These are phyloP conservation scores for Petaurus breviceps DNA, from an alignment of 2,113 vertebrate species.

Conservation along the genomic window DNA sequence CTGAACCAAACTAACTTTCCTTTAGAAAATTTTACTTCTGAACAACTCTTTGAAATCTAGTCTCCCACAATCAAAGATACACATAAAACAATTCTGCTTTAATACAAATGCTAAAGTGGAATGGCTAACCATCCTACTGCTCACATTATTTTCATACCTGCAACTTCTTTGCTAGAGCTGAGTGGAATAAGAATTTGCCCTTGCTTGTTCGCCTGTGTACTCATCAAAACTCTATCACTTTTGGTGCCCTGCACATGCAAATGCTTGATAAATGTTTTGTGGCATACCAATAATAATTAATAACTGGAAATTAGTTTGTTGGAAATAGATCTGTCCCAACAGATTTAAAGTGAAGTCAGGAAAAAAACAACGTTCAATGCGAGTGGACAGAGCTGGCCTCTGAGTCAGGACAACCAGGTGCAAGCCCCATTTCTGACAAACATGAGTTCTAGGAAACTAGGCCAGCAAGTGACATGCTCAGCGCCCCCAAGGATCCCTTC, in stretches of 20 bases:
- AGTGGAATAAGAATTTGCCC: background rate
- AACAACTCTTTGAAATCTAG: background rate
- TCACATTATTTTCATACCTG: background rate
- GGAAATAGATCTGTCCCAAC: background rate
- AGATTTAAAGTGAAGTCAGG: background rate
- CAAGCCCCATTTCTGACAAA: background rate
- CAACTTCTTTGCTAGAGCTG: background rate
- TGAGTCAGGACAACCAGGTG: background rate
- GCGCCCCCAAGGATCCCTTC: background rate
- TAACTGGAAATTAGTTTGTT: background rate
- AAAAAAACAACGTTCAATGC: background rate
- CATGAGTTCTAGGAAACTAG: background rate
- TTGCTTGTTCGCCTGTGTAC: background rate
- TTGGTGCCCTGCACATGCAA: background rate
- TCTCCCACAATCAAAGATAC: background rate
- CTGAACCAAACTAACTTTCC: background rate
- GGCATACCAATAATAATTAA: background rate
- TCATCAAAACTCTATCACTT: background rate
- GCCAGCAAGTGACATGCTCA: background rate
- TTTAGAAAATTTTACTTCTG: background rate
- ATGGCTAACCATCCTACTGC: background rate
- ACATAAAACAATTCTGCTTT: background rate
- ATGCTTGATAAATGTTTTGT: background rate
- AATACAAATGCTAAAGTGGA: background rate
- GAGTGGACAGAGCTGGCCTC: background rate